Conservation (phyloP, 2,888 invertebrate species). For the Metellina segmentata region DNA sequence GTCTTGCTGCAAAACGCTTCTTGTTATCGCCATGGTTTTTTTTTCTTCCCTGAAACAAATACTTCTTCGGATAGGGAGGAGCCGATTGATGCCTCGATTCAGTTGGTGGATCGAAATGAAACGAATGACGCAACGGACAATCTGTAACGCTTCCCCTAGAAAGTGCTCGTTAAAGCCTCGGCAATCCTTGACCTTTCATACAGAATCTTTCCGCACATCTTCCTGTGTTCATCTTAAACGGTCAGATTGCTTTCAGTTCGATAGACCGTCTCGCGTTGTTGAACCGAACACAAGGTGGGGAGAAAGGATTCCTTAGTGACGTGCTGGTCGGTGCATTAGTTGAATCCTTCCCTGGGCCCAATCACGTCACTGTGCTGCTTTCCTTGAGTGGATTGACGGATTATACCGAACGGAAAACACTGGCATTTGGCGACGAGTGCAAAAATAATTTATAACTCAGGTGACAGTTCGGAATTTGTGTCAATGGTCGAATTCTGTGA, state of each 20-base stretch:
- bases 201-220: constrained; percentile 21
- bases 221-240: constrained; percentile 42
- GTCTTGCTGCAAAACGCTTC: neutral
- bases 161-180: constrained; percentile 29
- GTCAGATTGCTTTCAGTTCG: constrained; percentile 28
- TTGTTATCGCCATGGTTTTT: neutral
- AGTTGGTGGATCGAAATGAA: constrained; percentile 48
- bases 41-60: neutral
- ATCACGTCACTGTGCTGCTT: too few species aligned
- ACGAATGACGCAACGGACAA: constrained; percentile 59
- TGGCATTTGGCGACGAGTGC: too few species aligned
- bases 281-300: neutral
- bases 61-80: constrained; percentile 41
- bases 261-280: neutral
- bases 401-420: too few species aligned
- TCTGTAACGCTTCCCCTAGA: constrained; percentile 13
- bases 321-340: neutral
- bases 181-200: constrained; percentile 70
- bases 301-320: neutral
- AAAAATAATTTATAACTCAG: neutral
- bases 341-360: too few species aligned
- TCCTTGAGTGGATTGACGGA: too few species aligned
- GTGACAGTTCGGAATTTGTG: neutral
- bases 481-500: constrained; percentile 16
- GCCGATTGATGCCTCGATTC: constrained; percentile 38